Conservation (phyloP, 2,888 invertebrate species). For the Sclerodermus sp. region DNA sequence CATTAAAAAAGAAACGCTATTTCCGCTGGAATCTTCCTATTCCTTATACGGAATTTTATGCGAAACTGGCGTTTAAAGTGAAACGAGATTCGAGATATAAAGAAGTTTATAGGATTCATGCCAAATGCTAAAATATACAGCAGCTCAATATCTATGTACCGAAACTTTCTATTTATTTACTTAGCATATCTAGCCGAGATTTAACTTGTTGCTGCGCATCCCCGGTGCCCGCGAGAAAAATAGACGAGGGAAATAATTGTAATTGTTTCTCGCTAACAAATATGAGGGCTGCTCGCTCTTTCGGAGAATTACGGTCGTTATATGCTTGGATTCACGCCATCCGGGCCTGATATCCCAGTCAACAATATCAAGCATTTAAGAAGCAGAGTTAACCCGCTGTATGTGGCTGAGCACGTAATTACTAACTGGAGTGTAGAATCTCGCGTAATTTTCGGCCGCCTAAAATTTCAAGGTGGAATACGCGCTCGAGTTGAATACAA, state of each 20-base stretch:
- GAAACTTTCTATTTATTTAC: slow-evolving; percentile 20
- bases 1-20: too few species aligned
- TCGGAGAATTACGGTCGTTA: slow-evolving; percentile 13
- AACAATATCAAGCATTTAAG: slow-evolving; percentile 25
- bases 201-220: not conserved
- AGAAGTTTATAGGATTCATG: slow-evolving; percentile 20
- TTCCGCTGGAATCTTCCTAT: too few species aligned
- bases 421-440: slow-evolving; percentile 27
- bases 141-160: slow-evolving; percentile 29
- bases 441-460: slow-evolving; percentile 27
- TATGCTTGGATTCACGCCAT: slow-evolving; percentile 14
- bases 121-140: slow-evolving; percentile 24
- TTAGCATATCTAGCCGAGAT: too few species aligned
- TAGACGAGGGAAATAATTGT: too few species aligned
- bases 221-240: too few species aligned
- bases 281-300: slow-evolving; percentile 4
- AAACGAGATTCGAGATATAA: slow-evolving; percentile 26
- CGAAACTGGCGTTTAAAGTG: slow-evolving; percentile 23
- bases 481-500: slow-evolving; percentile 8
- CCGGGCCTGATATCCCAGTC: slow-evolving; percentile 13
- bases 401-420: slow-evolving; percentile 28
- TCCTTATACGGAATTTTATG: too few species aligned
- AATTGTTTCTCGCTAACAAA: too few species aligned
- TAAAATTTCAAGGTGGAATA: slow-evolving; percentile 28
- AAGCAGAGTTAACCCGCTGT: slow-evolving; percentile 24